phyloP scores from a whole-genome alignment of 2,888 invertebrate species.

The Agonopterix subpropinquella region DNA sequence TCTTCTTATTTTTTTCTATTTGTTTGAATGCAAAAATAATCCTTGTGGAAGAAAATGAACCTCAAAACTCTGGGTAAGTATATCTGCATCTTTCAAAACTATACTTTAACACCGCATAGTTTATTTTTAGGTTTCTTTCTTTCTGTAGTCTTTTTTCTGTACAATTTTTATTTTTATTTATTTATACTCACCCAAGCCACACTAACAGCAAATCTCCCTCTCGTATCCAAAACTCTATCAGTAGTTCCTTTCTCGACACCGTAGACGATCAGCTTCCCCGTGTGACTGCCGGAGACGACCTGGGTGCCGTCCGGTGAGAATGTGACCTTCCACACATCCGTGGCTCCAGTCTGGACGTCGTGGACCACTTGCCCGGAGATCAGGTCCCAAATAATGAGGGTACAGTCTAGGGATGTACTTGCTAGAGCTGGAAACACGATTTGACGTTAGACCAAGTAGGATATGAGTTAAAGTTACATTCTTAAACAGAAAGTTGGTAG shows the following conservation, averaged over 20 bases:
- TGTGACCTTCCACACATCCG: slow-evolving; percentile 94
- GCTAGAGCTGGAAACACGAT: slow-evolving; percentile 78
- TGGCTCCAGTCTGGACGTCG: slow-evolving; percentile 88
- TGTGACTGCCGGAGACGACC: slow-evolving; percentile 93
- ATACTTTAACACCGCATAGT: too few species aligned
- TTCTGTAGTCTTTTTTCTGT: too few species aligned
- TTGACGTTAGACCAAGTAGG: too few species aligned
- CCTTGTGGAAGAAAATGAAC: slow-evolving; percentile 1
- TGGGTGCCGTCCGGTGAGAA: slow-evolving; percentile 94
- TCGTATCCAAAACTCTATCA: slow-evolving; percentile 90
- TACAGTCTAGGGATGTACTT: slow-evolving; percentile 94
- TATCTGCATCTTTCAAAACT: too few species aligned
- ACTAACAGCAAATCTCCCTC: slow-evolving; percentile 94
- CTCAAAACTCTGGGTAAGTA: not conserved
- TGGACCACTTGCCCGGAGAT: slow-evolving; percentile 87
- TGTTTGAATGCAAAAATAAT: too few species aligned
- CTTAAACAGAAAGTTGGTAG: too few species aligned
- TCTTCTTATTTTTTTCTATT: too few species aligned
- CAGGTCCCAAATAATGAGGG: slow-evolving; percentile 93
- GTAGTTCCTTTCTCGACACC: slow-evolving; percentile 87
- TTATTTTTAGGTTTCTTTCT: too few species aligned
- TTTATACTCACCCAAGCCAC: slow-evolving; percentile 90
- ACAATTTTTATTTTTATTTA: too few species aligned
- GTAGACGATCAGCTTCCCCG: slow-evolving; percentile 93
- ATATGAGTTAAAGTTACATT: too few species aligned